phyloP scores from a whole-genome alignment of 2,113 vertebrate species.

The Ochotona princeps region DNA sequence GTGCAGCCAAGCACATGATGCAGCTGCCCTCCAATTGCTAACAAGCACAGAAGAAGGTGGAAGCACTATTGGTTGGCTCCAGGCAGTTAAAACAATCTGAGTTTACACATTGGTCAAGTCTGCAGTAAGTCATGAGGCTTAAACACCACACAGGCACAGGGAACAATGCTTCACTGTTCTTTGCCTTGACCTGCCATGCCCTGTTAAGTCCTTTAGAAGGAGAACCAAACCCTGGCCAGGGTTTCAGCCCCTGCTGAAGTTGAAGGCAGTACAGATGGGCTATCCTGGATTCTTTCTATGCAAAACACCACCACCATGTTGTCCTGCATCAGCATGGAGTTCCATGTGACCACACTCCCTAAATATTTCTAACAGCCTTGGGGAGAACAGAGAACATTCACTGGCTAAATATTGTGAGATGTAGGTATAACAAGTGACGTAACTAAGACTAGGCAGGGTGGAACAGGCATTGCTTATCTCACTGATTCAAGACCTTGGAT shows the following conservation, averaged over 20 bases:
- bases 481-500: background rate
- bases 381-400: background rate
- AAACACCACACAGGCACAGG: background rate
- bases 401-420: background rate
- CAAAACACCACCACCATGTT: background rate
- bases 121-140: slow-evolving; percentile 26
- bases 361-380: background rate
- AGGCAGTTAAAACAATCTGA: background rate
- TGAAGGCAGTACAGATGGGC: background rate
- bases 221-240: background rate
- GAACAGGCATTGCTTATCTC: background rate
- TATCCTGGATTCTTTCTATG: background rate
- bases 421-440: background rate
- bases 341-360: background rate
- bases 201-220: background rate
- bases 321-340: background rate
- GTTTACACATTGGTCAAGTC: slow-evolving; percentile 1
- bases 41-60: background rate
- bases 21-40: slow-evolving; percentile 26
- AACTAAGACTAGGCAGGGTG: background rate
- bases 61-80: slow-evolving; percentile 32
- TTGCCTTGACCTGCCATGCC: background rate
- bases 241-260: background rate
- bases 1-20: slow-evolving; percentile 16
- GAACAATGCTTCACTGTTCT: background rate